Percentiles rank a stretch among this genome's conserved stretches.
Evolutionary conservation across 1,140 invertebrate genomes (phyloP).

Genomic region (Atopsyche davidsoni): DNA sequence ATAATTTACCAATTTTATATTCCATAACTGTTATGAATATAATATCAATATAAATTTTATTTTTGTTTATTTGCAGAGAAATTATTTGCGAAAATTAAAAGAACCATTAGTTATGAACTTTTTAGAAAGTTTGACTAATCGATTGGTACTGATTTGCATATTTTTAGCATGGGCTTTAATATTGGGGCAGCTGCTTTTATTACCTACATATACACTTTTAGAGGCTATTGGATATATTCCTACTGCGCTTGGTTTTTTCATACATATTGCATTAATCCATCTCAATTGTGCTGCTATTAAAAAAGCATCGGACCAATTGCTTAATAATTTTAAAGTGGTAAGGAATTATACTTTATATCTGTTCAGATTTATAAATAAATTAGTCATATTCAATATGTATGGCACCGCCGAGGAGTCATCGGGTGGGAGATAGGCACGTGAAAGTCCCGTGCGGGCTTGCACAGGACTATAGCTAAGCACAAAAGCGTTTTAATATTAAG

Average conservation of each 20-base stretch:
- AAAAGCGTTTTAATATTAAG: no score
- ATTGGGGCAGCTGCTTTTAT: conserved; percentile 16
- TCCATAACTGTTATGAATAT: no score
- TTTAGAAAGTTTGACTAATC: conserved; percentile 7
- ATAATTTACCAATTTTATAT: background rate
- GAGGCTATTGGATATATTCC: conserved; percentile 20
- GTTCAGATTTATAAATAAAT: background rate
- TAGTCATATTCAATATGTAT: background rate
- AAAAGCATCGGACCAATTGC: conserved; percentile 16
- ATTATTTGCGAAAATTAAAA: conserved; percentile 6
- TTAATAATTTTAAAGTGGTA: conserved; percentile 18
- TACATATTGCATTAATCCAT: conserved; percentile 12
- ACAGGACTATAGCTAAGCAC: no score
- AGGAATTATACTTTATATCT: background rate
- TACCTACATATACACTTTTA: conserved; percentile 18
- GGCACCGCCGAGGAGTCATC: no score
- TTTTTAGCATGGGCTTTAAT: conserved; percentile 2
- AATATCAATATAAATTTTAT: no score
- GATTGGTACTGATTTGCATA: conserved; percentile 10
- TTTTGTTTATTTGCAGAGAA: conserved; percentile 15
- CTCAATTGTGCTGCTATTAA: conserved; percentile 16
- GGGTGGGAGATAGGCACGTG: no score
- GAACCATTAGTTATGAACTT: conserved; percentile 1
- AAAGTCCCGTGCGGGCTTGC: no score
- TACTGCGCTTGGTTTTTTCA: background rate